Conservation (phyloP, 2,888 invertebrate species). For the Steinernema carpocapsae region DNA sequence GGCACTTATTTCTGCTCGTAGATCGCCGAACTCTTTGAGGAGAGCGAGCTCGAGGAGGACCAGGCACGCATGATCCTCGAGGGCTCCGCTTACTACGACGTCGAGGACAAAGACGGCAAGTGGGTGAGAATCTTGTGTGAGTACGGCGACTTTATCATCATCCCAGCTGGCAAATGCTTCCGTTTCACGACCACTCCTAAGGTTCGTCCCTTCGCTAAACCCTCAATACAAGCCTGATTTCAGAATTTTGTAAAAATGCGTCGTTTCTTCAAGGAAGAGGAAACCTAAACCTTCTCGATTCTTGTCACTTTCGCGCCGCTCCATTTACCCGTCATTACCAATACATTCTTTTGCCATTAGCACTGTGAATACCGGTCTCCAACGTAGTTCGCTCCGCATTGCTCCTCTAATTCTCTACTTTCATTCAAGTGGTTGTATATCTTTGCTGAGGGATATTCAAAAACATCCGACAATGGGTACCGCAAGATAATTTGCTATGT, state of each 20-base stretch:
- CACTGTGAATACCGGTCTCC: slow-evolving; percentile 25
- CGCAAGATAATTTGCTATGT: slow-evolving; percentile 5
- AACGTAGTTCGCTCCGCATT: no score
- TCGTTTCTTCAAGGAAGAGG: slow-evolving; percentile 60
- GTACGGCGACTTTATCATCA: slow-evolving; percentile 81
- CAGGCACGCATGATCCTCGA: slow-evolving; percentile 65
- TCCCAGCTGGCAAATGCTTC: slow-evolving; percentile 94
- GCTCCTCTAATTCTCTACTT: no score
- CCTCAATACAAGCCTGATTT: neutral
- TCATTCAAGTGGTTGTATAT: neutral
- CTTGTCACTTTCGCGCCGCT: slow-evolving; percentile 11
- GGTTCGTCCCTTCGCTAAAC: slow-evolving; percentile 43
- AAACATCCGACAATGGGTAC: neutral
- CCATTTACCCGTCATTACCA: neutral
- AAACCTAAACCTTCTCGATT: neutral
- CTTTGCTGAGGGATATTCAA: neutral
- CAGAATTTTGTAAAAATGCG: slow-evolving; percentile 68
- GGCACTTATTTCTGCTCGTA: slow-evolving; percentile 30
- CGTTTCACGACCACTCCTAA: slow-evolving; percentile 78
- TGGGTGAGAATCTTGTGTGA: slow-evolving; percentile 89
- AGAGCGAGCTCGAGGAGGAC: slow-evolving; percentile 58
- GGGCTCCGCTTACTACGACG: slow-evolving; percentile 65
- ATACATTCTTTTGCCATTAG: slow-evolving; percentile 11
- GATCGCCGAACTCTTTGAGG: slow-evolving; percentile 67
- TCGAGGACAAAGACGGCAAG: slow-evolving; percentile 74